Evolutionary conservation across 2,113 vertebrate species (phyloP).

Genomic region (Odocoileus virginianus): DNA sequence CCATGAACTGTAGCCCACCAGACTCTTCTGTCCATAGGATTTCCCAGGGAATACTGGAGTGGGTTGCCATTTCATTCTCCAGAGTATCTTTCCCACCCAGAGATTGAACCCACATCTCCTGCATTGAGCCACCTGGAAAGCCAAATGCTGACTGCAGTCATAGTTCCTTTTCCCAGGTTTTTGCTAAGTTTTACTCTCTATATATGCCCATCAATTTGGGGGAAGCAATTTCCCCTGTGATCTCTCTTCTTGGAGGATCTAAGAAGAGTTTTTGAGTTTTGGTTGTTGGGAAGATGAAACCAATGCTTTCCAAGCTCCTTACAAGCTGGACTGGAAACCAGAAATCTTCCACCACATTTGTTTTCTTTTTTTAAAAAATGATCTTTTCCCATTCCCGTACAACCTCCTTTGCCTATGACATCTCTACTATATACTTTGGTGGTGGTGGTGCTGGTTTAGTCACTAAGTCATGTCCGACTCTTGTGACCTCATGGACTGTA

Average conservation of each 20-base stretch:
- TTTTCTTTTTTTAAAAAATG: not conserved
- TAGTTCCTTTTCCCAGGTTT: not conserved
- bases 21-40: not conserved
- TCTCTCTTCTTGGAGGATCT: not conserved
- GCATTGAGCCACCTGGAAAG: not conserved
- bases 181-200: not conserved
- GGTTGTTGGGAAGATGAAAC: not conserved
- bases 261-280: not conserved
- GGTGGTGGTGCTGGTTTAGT: not conserved
- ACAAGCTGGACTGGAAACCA: not conserved
- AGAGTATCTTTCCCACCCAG: not conserved
- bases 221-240: not conserved
- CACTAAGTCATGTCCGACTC: not conserved
- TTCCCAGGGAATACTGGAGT: not conserved
- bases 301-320: not conserved
- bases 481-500: not conserved
- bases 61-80: not conserved
- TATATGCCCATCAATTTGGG: not conserved
- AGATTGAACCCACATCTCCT: not conserved
- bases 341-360: not conserved
- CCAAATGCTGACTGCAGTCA: no score
- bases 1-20: not conserved
- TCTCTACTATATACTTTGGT: not conserved
- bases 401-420: not conserved
- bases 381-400: not conserved